Percentiles rank a stretch among this genome's conserved stretches.
phyloP scores from a whole-genome alignment of 2,113 vertebrate genomes.

The Tupaia chinensis region DNA sequence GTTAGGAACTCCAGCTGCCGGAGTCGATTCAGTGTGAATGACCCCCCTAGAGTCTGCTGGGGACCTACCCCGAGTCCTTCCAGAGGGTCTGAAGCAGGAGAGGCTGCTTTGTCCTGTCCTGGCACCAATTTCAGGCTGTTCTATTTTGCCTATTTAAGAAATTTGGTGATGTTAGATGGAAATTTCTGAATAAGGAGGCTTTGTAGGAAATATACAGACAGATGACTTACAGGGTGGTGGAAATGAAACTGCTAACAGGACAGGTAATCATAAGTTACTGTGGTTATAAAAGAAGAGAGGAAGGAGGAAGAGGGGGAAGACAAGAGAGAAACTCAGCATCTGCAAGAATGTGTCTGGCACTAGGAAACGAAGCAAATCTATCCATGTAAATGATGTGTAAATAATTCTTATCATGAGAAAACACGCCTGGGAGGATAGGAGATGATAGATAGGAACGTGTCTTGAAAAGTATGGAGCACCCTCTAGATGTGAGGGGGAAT shows the following conservation, averaged over 20 bases:
- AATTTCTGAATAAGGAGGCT: not conserved
- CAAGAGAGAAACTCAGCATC: not conserved
- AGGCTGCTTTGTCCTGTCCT: not conserved
- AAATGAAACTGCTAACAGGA: not conserved
- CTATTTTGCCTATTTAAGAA: not conserved
- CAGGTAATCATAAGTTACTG: not conserved
- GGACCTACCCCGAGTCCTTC: not conserved
- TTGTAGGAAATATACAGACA: conserved; percentile 12
- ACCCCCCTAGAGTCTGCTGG: not conserved
- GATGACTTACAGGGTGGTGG: not conserved
- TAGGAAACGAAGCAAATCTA: conserved; percentile 42
- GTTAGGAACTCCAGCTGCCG: not conserved
- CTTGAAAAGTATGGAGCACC: conserved; percentile 44
- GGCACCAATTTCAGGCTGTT: not conserved
- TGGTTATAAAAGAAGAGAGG: not conserved
- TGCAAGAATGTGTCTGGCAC: conserved; percentile 47
- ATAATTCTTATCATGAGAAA: conserved; percentile 80
- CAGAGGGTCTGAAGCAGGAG: not conserved
- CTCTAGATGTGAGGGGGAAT: not conserved
- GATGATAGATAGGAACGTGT: conserved; percentile 63
- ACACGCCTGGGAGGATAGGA: conserved; percentile 54
- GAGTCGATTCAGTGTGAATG: not conserved
- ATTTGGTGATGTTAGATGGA: not conserved
- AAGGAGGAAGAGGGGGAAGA: not conserved
- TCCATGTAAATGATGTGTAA: conserved; percentile 79